Percentiles rank a stretch among this genome's conserved stretches.
Conservation (phyloP, 2,888 invertebrate genomes). For the Platynereis dumerilii region DNA sequence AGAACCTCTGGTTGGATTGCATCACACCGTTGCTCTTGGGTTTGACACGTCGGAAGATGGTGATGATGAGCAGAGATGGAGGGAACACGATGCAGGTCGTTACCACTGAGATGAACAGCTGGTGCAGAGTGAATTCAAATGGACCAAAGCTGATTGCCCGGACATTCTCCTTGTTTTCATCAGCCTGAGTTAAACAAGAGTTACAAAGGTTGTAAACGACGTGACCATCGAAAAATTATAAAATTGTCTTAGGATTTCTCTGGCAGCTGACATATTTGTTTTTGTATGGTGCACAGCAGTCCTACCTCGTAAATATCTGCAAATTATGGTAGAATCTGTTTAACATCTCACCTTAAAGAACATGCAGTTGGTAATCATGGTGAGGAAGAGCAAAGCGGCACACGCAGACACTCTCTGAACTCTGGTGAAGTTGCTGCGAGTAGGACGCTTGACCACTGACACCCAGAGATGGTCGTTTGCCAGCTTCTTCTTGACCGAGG, state of each 20-base stretch:
- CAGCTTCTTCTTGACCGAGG: conserved; percentile 60
- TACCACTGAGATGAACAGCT: conserved; percentile 59
- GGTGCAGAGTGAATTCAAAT: conserved; percentile 63
- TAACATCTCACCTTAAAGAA: conserved; percentile 55
- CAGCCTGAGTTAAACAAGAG: conserved; percentile 12
- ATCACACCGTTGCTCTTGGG: conserved; percentile 52
- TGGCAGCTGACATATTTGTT: too few species aligned
- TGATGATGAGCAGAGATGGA: conserved; percentile 57
- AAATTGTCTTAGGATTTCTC: too few species aligned
- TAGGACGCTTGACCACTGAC: conserved; percentile 61
- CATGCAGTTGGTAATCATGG: conserved; percentile 64
- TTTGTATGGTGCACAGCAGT: too few species aligned
- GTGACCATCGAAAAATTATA: too few species aligned
- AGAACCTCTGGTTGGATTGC: conserved; percentile 49
- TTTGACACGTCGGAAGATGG: conserved; percentile 55
- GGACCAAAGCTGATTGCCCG: conserved; percentile 63
- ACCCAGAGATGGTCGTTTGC: conserved; percentile 63
- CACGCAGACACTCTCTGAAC: conserved; percentile 63
- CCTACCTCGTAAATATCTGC: too few species aligned
- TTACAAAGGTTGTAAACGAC: too few species aligned
- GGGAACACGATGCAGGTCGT: conserved; percentile 61
- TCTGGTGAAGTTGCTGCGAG: conserved; percentile 60
- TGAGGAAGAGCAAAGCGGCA: conserved; percentile 59
- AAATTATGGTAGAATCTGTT: too few species aligned
- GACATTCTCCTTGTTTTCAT: conserved; percentile 38